phyloP scores from a whole-genome alignment of 2,888 invertebrate species.

The Patella caerulea region DNA sequence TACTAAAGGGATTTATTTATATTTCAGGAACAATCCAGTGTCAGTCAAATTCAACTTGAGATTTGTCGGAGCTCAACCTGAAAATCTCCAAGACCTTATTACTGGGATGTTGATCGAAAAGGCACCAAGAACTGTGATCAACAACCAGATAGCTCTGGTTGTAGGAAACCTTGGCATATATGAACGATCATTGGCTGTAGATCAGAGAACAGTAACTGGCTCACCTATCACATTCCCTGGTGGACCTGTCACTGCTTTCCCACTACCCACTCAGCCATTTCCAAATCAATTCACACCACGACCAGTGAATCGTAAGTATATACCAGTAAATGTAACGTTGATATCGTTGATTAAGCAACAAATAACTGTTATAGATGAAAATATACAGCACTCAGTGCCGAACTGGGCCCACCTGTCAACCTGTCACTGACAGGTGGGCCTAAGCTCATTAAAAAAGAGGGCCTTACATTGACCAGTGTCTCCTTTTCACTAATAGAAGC shows the following conservation, averaged over 20 bases:
- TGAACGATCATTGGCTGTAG: constrained; percentile 32
- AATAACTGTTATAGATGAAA: too few species aligned
- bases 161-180: constrained; percentile 36
- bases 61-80: constrained; percentile 47
- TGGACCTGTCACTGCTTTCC: constrained; percentile 7
- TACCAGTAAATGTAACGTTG: too few species aligned
- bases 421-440: too few species aligned
- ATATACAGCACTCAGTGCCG: too few species aligned
- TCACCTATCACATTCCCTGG: constrained; percentile 6
- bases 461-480: too few species aligned
- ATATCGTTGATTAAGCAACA: too few species aligned
- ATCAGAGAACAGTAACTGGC: constrained; percentile 23
- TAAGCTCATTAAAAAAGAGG: too few species aligned
- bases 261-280: background rate
- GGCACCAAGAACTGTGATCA: constrained; percentile 21
- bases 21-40: constrained; percentile 46
- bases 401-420: too few species aligned
- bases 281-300: background rate
- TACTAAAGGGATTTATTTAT: background rate
- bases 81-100: constrained; percentile 23
- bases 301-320: too few species aligned
- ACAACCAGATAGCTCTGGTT: constrained; percentile 20
- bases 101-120: constrained; percentile 34
- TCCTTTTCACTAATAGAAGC: too few species aligned
- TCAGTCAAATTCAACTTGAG: constrained; percentile 48